Evolutionary conservation across 2,797 vertebrate species (phyloP), one percentile per base, ranked within the genome.

Genomic region (Mionectes olivaceus): DNA sequence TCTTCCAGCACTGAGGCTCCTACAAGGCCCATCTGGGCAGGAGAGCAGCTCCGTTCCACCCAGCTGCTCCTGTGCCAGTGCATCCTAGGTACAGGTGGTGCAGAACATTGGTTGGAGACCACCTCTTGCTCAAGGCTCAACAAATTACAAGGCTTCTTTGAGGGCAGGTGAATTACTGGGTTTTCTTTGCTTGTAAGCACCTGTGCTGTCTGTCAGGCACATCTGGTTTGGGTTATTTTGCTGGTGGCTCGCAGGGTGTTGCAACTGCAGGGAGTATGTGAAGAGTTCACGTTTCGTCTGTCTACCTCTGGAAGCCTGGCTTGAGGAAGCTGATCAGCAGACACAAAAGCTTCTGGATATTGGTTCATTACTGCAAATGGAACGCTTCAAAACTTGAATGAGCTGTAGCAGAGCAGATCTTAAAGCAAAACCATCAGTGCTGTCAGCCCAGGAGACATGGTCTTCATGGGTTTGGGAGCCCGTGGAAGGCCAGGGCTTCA

Each of bases 181-280:
- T 35, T 96, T 94, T 57, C 25, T 32, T 76, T 80, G 55, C 84
- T 63, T 84, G 46, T 81, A 16, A 91, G 61, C 35, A 41, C 33
- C 50, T 0, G 2, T 91, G 84, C 83, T 76, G 65, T 88, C 68
- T 87, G 67, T 94, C 93, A 83, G 57, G 81, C 64, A 11, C 1
- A 0, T 78, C 88, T 89, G 69, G 61, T 90, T 90, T 83, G 74
- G 37, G 57, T 87, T 92, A 78, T 79, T 87, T 74, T 85, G 79
- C 84, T 71, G 74, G 30, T 94, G 88, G 32, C n/a, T 81, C 1
- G 0, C 35, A 3, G 5, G 28, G 30, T 79, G 77, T 91, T 93
- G 76, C 73, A 89, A 33, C 21, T 50, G 69, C 79, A 75, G 83
- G 28, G 35, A 52, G n/a, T 10, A 10, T 30, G 39, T 35, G 84